Evolutionary conservation across 2,113 vertebrate species (phyloP).

Genomic region (Bos javanicus): DNA sequence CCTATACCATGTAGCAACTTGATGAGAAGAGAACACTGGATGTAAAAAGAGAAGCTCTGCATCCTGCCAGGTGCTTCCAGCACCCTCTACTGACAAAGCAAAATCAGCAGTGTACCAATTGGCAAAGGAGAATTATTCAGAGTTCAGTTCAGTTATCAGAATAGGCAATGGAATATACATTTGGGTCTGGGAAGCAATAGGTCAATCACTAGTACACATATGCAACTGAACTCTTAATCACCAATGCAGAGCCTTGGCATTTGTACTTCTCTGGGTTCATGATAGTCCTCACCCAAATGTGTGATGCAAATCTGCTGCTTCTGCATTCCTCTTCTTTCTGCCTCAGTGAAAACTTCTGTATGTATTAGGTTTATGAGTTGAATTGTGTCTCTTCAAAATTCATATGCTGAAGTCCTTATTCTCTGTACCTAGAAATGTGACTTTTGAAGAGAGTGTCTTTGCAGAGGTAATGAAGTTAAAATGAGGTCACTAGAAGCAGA

Average conservation of each 20-base stretch:
- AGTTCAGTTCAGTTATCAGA: not conserved
- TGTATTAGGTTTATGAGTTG: not conserved
- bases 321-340: not conserved
- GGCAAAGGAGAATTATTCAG: not conserved
- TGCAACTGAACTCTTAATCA: not conserved
- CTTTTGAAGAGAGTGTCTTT: not conserved
- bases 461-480: not conserved
- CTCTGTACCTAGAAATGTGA: not conserved
- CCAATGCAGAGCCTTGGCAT: not conserved
- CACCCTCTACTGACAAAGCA: not conserved
- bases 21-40: not conserved
- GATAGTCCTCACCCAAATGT: not conserved
- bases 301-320: not conserved
- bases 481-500: not conserved
- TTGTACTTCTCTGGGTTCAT: not conserved
- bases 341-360: not conserved
- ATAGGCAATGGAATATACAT: not conserved
- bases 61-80: not conserved
- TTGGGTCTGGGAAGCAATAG: not conserved
- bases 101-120: not conserved
- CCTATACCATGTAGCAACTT: not conserved
- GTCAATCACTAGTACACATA: not conserved
- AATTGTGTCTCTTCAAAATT: not conserved
- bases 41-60: not conserved
- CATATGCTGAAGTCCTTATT: not conserved